Conservation (phyloP, 1,140 invertebrate genomes). For the Papilio helenus region DNA sequence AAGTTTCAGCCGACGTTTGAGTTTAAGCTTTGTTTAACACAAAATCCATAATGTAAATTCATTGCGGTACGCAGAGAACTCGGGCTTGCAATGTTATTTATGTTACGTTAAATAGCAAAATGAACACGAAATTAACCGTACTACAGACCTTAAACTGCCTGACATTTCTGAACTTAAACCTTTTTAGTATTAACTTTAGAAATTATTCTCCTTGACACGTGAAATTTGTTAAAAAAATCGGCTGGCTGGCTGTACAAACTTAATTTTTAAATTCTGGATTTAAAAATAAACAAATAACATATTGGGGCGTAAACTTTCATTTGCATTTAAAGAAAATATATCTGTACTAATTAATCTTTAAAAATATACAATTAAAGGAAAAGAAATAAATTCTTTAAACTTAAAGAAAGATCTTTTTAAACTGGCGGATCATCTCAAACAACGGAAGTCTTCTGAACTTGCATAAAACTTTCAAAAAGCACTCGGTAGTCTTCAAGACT, state of each 20-base stretch:
- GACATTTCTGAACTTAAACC: neutral
- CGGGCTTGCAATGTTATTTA: conserved; percentile 19
- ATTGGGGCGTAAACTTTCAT: neutral
- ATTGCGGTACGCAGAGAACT: conserved; percentile 15
- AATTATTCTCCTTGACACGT: neutral
- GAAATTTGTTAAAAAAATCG: neutral
- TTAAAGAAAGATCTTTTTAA: conserved; percentile 6
- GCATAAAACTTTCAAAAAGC: conserved; percentile 33
- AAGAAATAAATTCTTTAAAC: conserved; percentile 6
- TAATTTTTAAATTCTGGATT: no score
- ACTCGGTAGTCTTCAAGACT: conserved; percentile 25
- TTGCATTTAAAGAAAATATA: neutral
- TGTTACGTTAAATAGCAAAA: conserved; percentile 28
- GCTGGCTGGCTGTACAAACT: no score
- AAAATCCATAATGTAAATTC: conserved; percentile 26
- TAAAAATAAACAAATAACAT: no score
- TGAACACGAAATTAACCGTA: conserved; percentile 15
- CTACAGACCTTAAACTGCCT: neutral
- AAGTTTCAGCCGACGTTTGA: conserved; percentile 28
- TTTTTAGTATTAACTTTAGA: no score
- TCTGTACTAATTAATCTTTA: neutral
- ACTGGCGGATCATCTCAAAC: conserved; percentile 19
- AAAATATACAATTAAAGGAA: neutral
- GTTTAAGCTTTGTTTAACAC: conserved; percentile 29
- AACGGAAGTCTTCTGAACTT: conserved; percentile 20